These are phyloP conservation scores for Poecilia wingei DNA, from an alignment of 2,797 vertebrate genomes.

Conservation along the genomic window DNA sequence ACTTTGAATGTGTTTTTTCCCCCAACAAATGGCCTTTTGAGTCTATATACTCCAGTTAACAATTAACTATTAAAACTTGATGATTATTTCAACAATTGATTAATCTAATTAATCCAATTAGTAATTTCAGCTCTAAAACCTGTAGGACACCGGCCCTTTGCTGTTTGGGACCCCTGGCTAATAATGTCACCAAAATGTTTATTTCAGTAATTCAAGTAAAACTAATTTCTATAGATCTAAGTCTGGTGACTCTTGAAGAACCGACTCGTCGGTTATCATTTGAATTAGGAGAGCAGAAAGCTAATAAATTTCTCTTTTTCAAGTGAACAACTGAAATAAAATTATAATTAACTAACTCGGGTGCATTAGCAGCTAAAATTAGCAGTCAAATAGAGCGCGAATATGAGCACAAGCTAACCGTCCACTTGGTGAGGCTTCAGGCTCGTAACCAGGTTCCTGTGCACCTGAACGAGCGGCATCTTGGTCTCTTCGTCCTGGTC, in stretches of 20 bases:
- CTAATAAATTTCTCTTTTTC: not conserved
- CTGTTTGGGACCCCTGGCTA: not conserved
- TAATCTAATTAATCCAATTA: too few relatives aligned
- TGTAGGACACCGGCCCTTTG: not conserved
- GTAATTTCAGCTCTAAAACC: not conserved
- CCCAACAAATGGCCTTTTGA: too few relatives aligned
- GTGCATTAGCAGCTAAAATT: not conserved
- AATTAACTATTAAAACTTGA: too few relatives aligned
- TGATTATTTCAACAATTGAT: too few relatives aligned
- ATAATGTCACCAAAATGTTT: not conserved
- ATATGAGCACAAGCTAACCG: slow-evolving; percentile 78
- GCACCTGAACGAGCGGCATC: slow-evolving; percentile 90
- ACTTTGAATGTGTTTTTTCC: too few relatives aligned
- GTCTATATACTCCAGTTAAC: too few relatives aligned
- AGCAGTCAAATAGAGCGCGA: not conserved
- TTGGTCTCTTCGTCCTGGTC: slow-evolving; percentile 93
- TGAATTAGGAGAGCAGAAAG: not conserved
- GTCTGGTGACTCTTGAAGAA: not conserved
- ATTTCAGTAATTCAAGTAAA: not conserved
- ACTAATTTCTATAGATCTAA: not conserved
- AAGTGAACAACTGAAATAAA: not conserved
- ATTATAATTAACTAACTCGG: not conserved
- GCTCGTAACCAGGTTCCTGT: slow-evolving; percentile 89
- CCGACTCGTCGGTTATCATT: not conserved
- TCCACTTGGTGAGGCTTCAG: slow-evolving; percentile 97